Evolutionary conservation across 2,797 vertebrate species (phyloP), one percentile per base, ranked within the genome.

Genomic region (Vespertilio murinus): DNA sequence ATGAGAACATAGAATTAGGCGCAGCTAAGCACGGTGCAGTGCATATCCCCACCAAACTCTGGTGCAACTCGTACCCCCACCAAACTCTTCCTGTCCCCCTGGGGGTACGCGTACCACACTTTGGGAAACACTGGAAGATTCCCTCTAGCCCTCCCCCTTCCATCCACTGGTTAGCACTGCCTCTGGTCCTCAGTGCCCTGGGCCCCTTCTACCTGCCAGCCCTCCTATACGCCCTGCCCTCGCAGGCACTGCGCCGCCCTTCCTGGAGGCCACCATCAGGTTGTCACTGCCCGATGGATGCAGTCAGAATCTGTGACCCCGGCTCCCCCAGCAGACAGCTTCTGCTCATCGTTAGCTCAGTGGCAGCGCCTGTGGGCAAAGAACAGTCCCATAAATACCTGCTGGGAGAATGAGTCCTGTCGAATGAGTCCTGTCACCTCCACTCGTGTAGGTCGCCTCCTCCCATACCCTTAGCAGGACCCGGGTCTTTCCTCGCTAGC

Each of bases 161-260:
- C 49, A 20, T 9, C n/a, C 45, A 23, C 38, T 25, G 22, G 54
- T 33, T 45, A 71, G 45, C 10, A 78, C 33, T 30, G 61, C 40
- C 73, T 42, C 30, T 77, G 35, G 20, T 7, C 83, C n/a, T 91
- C 23, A 8, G 71, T 0, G 16, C 23, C 1, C 80, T 3, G 8
- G 40, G 47, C 14, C 45, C 11, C 40, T 89, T 79, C 54, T 67
- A 3, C 17, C 30, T 11, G 12, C 38, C 25, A 64, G 9, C n/a
- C 12, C 5, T 47, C 38, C 35, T 82, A 30, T 61, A 61, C 3
- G 9, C 9, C 35, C 40, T 5, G n/a, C 42, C 61, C 25, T 23
- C 16, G 1, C 20, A 28, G 47, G 20, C 22, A 75, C 40, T 35
- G 40, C 20, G 0, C 17, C 0, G 0, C 33, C 65, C 23, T 47